A percentile compares a stretch with the other conserved stretches of the same genome.
Conservation (phyloP, 2,113 vertebrate genomes). For the Chionomys nivalis region DNA sequence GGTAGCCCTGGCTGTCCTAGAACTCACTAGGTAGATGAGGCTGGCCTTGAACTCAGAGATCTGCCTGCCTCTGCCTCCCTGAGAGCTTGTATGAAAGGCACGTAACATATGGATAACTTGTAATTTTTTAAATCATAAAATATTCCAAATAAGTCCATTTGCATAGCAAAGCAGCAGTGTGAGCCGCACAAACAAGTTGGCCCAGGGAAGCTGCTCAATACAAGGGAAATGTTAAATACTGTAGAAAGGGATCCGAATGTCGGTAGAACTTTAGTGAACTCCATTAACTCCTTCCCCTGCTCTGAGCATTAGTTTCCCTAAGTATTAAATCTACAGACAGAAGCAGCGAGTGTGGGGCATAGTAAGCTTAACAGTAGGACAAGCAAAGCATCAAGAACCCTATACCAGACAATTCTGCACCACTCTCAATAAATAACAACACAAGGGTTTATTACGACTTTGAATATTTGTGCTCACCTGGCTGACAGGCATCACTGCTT, state of each 20-base stretch:
- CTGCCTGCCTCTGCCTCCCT: too few relatives aligned
- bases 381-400: background rate
- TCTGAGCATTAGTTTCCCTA: background rate
- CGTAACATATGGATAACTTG: background rate
- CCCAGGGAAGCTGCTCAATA: background rate
- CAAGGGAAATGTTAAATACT: background rate
- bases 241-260: background rate
- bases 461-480: background rate
- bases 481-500: background rate
- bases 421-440: background rate
- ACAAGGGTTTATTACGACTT: background rate
- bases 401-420: background rate
- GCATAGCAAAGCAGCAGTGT: slow-evolving; percentile 15
- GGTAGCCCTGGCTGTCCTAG: too few relatives aligned
- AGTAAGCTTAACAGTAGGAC: background rate
- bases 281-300: background rate
- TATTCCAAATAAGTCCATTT: background rate
- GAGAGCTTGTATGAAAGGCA: too few relatives aligned
- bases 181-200: background rate
- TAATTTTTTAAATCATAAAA: background rate
- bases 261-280: background rate
- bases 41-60: too few relatives aligned
- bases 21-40: too few relatives aligned
- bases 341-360: background rate
- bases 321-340: background rate